Conservation (phyloP, 2,113 vertebrate genomes). For the Trochalopteron elliotii region DNA sequence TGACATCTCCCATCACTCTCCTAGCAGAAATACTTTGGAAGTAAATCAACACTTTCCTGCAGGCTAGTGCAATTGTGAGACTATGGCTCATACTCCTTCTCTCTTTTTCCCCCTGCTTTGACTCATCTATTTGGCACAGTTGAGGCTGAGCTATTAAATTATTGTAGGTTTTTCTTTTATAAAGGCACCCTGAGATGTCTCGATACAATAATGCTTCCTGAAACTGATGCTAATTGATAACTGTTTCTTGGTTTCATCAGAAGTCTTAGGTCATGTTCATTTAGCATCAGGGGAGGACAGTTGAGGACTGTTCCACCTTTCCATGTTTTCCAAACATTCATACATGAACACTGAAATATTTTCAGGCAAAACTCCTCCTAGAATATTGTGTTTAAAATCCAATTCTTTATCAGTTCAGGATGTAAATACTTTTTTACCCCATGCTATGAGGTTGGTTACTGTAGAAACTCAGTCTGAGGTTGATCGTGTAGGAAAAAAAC, state of each 20-base stretch:
- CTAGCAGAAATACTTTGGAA: neutral
- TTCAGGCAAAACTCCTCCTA: neutral
- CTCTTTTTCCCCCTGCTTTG: neutral
- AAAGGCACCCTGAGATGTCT: slow-evolving; percentile 43
- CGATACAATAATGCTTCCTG: slow-evolving; percentile 12
- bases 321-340: neutral
- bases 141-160: slow-evolving; percentile 48
- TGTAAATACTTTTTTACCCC: neutral
- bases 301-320: neutral
- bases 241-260: slow-evolving; percentile 26
- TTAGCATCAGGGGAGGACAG: neutral
- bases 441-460: neutral
- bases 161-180: neutral
- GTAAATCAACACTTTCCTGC: neutral
- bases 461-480: neutral
- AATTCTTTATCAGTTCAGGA: neutral
- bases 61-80: neutral
- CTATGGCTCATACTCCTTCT: neutral
- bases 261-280: neutral
- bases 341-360: neutral
- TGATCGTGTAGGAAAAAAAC: neutral
- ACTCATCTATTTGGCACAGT: slow-evolving; percentile 50
- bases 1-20: neutral
- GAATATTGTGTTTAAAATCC: neutral
- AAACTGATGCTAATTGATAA: slow-evolving; percentile 40